phyloP scores from a whole-genome alignment of 1,140 invertebrate species.

The Drosophila truncata region DNA sequence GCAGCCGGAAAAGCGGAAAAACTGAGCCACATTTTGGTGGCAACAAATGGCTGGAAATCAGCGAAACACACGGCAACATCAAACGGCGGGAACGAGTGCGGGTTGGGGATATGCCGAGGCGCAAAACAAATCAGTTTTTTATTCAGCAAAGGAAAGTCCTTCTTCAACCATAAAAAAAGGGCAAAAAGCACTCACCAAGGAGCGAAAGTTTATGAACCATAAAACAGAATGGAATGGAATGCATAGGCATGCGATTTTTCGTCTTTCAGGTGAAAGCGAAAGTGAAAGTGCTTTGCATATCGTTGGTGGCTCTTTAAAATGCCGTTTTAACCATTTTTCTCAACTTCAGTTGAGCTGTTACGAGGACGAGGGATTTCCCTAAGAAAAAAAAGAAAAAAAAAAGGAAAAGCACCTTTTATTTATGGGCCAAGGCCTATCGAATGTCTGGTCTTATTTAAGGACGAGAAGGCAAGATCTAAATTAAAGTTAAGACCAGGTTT shows the following conservation, averaged over 20 bases:
- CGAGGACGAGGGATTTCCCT: conserved; percentile 1
- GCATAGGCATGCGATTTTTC: conserved; percentile 62
- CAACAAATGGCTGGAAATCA: conserved; percentile 63
- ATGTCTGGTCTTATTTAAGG: conserved; percentile 11
- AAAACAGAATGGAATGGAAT: conserved; percentile 60
- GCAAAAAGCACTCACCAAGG: conserved; percentile 50
- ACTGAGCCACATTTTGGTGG: conserved; percentile 46
- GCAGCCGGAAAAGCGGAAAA: conserved; percentile 5
- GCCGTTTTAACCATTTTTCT: conserved; percentile 46
- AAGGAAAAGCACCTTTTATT: conserved; percentile 16
- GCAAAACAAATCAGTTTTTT: conserved; percentile 67
- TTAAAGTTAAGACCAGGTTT: background rate
- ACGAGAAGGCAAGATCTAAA: background rate
- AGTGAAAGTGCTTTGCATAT: conserved; percentile 31
- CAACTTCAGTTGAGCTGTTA: conserved; percentile 39
- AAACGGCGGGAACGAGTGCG: conserved; percentile 19
- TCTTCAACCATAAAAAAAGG: conserved; percentile 37
- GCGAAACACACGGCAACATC: conserved; percentile 30
- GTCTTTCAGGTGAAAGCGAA: conserved; percentile 5
- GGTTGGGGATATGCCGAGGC: background rate
- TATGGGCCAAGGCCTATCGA: conserved; percentile 14
- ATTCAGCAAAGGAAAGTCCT: conserved; percentile 33
- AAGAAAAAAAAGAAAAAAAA: background rate
- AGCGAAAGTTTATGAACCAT: conserved; percentile 67
- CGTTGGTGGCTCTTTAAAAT: conserved; percentile 39